Conservation (phyloP, 2,797 vertebrate species). For the Petrocephalus sullivani region DNA sequence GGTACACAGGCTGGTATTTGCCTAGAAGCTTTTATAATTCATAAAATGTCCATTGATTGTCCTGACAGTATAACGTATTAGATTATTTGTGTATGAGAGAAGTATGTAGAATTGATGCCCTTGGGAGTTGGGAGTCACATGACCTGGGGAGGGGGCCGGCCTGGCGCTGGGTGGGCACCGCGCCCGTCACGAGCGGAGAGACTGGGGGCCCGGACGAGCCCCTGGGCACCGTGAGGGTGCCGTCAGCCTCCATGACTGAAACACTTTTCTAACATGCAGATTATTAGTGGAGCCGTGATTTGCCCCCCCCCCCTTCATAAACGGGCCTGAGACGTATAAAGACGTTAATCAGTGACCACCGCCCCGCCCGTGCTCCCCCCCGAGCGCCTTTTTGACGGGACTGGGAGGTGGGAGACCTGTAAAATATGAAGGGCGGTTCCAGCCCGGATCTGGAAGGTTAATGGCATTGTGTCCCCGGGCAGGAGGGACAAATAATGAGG, state of each 20-base stretch:
- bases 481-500: constrained; percentile 12
- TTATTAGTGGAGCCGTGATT: background rate
- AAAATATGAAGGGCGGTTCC: constrained; percentile 11
- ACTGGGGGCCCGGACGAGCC: background rate
- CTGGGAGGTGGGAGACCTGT: background rate
- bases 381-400: background rate
- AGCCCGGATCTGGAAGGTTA: constrained; percentile 20
- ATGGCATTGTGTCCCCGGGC: constrained; percentile 18
- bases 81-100: background rate
- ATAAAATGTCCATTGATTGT: background rate
- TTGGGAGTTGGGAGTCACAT: background rate
- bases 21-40: background rate
- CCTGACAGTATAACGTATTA: background rate
- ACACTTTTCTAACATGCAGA: constrained; percentile 3
- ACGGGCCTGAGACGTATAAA: background rate
- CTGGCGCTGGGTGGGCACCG: background rate
- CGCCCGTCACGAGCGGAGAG: background rate
- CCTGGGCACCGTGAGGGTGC: background rate
- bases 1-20: background rate
- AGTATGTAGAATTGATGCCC: background rate
- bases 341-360: constrained; percentile 4
- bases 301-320: background rate
- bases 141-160: background rate
- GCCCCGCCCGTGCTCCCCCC: background rate
- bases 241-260: background rate